phyloP scores from a whole-genome alignment of 2,888 invertebrate genomes.

The Drosophila koepferae region DNA sequence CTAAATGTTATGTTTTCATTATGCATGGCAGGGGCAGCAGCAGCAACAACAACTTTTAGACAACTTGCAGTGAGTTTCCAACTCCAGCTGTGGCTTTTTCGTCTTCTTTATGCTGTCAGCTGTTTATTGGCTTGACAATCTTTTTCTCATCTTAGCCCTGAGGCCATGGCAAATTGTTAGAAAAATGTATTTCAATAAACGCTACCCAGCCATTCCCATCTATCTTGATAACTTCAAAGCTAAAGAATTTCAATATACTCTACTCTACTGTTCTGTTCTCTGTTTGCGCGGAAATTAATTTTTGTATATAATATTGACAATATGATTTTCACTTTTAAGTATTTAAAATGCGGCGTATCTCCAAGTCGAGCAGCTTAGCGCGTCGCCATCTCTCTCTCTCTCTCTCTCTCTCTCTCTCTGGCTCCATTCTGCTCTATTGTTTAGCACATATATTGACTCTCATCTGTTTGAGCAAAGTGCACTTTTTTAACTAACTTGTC shows the following conservation, averaged over 20 bases:
- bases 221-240: background rate
- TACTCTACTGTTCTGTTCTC: too few species aligned
- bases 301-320: background rate
- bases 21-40: constrained; percentile 49
- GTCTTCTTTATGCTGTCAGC: constrained; percentile 24
- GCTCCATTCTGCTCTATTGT: constrained; percentile 34
- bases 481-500: constrained; percentile 79
- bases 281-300: background rate
- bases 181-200: constrained; percentile 3
- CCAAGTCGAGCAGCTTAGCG: background rate
- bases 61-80: constrained; percentile 51
- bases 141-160: constrained; percentile 9
- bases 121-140: constrained; percentile 65
- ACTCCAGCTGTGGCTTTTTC: constrained; percentile 30
- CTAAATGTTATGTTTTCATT: constrained; percentile 82
- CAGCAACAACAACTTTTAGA: constrained; percentile 38
- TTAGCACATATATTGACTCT: constrained; percentile 13
- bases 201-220: background rate
- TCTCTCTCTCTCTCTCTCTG: too few species aligned
- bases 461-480: constrained; percentile 75
- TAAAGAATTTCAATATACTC: background rate
- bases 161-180: background rate
- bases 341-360: background rate
- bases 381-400: background rate
- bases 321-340: too few species aligned